Evolutionary conservation across 2,797 vertebrate genomes (phyloP).

Genomic region (Thamnophis elegans): DNA sequence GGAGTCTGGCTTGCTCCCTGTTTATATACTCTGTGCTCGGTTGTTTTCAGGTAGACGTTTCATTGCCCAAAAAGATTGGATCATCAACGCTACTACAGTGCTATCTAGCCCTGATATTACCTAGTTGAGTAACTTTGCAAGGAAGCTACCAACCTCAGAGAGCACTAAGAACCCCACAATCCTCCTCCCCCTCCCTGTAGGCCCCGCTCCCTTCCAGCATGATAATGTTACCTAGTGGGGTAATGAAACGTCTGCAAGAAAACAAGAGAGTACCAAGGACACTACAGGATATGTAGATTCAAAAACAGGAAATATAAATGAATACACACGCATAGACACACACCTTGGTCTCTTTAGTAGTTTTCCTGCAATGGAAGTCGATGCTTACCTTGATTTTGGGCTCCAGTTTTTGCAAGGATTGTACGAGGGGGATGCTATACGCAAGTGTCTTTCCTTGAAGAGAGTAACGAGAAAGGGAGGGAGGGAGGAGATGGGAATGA

Average conservation of each 20-base stretch:
- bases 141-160: too few species aligned
- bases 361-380: neutral
- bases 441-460: conserved; percentile 92
- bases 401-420: conserved; percentile 82
- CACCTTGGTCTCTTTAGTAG: neutral
- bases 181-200: too few species aligned
- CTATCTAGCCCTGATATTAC: too few species aligned
- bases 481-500: too few species aligned
- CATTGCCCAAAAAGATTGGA: neutral
- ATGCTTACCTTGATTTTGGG: conserved; percentile 81
- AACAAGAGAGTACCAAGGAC: neutral
- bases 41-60: neutral
- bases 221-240: neutral
- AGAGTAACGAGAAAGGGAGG: neutral
- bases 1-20: too few species aligned
- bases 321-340: too few species aligned
- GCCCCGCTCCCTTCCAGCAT: too few species aligned
- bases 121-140: too few species aligned
- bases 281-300: neutral
- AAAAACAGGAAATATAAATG: too few species aligned
- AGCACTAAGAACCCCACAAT: too few species aligned
- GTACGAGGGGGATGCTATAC: conserved; percentile 88
- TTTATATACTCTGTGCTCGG: too few species aligned
- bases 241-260: neutral
- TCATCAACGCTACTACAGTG: too few species aligned